Conservation (phyloP, 2,113 vertebrate species). For the Myocastor coypus region DNA sequence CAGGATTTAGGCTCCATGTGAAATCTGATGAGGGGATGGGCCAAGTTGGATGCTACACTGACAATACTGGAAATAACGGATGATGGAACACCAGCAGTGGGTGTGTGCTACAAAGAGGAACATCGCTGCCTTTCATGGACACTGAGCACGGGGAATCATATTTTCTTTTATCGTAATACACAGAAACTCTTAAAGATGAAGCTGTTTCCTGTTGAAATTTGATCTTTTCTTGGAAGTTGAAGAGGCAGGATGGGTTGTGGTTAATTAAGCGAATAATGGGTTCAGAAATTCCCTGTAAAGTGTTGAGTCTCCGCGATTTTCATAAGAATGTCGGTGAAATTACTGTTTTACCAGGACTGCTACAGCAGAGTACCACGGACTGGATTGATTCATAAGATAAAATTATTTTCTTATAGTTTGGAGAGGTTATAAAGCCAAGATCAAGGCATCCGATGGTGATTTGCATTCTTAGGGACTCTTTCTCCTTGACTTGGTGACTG, state of each 20-base stretch:
- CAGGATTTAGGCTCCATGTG: not conserved
- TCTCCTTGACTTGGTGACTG: not conserved
- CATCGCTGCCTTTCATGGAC: not conserved
- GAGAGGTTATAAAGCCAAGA: too few relatives aligned
- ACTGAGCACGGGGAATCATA: not conserved
- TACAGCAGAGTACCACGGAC: not conserved
- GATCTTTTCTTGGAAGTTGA: not conserved
- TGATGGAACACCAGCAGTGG: not conserved
- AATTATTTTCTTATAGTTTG: not conserved
- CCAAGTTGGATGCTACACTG: not conserved
- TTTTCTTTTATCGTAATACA: not conserved
- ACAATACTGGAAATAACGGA: not conserved
- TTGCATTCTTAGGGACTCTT: not conserved
- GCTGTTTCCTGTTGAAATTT: not conserved
- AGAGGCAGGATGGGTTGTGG: not conserved
- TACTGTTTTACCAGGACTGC: not conserved
- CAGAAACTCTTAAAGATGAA: not conserved
- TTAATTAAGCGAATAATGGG: not conserved
- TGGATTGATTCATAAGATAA: not conserved
- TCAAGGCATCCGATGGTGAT: too few relatives aligned
- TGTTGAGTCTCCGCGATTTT: not conserved
- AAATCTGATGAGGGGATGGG: not conserved
- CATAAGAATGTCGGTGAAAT: not conserved
- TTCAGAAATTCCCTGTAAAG: not conserved
- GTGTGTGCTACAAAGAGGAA: not conserved